Base-by-base conservation (phyloP, 2,797 vertebrate species). In the Euthynnus affinis region DNA sequence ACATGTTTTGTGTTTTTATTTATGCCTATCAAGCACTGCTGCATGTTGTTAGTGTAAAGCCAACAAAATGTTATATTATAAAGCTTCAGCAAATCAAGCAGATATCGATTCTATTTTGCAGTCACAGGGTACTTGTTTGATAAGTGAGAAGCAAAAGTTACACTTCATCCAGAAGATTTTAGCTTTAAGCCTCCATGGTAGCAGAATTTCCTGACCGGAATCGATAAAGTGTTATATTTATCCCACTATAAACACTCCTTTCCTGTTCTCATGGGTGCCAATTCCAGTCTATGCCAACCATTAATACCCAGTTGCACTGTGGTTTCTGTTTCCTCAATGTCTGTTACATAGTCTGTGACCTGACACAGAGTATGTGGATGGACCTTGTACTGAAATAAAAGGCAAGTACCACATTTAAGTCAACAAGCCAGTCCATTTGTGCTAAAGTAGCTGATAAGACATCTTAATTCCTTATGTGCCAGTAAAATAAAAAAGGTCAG, bases 351-450 rank as follows among this genome's bases (percentile, higher is more conserved):
- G 56, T 75, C 48, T 65, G 37, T 78, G 56, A 77, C 51, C 71
- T 51, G 32, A 62, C 46, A 32, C n/a, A 18, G 42, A 42, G 32
- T 32, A 55, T 75, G 10, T 2, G 3, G 2, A 34, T 76, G 87
- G 71, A 91, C 89, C 60, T 88, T 89, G 90, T 8, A 67, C 90
- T 62, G 76, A 83, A 88, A 88, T 82, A 83, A 87, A 83, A 48
- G 34, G 44, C 48, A 80, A 86, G 76, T 72, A 57, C 15, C 9
- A 71, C 52, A 42, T 82, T 67, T 52, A 78, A 79, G 70, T 88
- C 85, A 89, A 89, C 81, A 89, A 79, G 69, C 25, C 42, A 18
- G 60, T 10, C 60, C 25, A 62, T 80, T 60, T 74, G 77, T 57
- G 74, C 80, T 40, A 71, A 68, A 63, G 65, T n/a, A 22, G 72